A percentile compares a stretch with the other conserved stretches of the same genome.
These are phyloP conservation scores for Argynnis bischoffii DNA, from an alignment of 2,888 invertebrate genomes.

Conservation along the genomic window DNA sequence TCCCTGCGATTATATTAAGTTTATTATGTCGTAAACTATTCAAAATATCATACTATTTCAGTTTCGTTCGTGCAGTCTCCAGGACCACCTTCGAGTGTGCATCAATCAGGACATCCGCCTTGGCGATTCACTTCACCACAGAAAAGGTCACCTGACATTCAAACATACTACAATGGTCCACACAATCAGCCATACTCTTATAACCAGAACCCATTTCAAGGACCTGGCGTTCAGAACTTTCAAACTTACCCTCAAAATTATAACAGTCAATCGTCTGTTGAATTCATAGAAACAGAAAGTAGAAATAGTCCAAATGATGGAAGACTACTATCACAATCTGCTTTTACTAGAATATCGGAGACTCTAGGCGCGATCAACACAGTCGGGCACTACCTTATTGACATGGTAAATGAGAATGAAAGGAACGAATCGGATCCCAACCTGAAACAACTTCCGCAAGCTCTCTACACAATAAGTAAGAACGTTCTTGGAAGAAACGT, in stretches of 20 bases:
- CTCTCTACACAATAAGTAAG: slow-evolving; percentile 90
- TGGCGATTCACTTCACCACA: slow-evolving; percentile 72
- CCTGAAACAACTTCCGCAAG: slow-evolving; percentile 83
- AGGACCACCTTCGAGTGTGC: slow-evolving; percentile 57
- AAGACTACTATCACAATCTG: slow-evolving; percentile 82
- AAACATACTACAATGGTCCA: slow-evolving; percentile 43
- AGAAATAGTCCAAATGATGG: slow-evolving; percentile 65
- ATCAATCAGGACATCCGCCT: slow-evolving; percentile 62
- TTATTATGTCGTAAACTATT: neutral
- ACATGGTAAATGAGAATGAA: slow-evolving; percentile 85
- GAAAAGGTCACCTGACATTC: slow-evolving; percentile 69
- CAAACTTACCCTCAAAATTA: slow-evolving; percentile 51
- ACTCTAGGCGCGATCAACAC: slow-evolving; percentile 91
- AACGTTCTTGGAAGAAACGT: slow-evolving; percentile 89
- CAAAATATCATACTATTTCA: slow-evolving; percentile 46
- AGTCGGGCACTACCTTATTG: slow-evolving; percentile 92
- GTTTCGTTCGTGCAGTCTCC: slow-evolving; percentile 60
- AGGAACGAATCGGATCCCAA: slow-evolving; percentile 71
- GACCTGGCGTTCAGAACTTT: slow-evolving; percentile 38
- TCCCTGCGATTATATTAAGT: slow-evolving; percentile 1
- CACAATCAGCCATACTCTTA: slow-evolving; percentile 44
- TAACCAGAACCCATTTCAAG: slow-evolving; percentile 50
- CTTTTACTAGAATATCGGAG: slow-evolving; percentile 84
- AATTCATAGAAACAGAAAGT: slow-evolving; percentile 54
- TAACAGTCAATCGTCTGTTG: slow-evolving; percentile 55